Base-by-base conservation (phyloP, 2,888 invertebrate genomes). In the Protonemura montana region DNA sequence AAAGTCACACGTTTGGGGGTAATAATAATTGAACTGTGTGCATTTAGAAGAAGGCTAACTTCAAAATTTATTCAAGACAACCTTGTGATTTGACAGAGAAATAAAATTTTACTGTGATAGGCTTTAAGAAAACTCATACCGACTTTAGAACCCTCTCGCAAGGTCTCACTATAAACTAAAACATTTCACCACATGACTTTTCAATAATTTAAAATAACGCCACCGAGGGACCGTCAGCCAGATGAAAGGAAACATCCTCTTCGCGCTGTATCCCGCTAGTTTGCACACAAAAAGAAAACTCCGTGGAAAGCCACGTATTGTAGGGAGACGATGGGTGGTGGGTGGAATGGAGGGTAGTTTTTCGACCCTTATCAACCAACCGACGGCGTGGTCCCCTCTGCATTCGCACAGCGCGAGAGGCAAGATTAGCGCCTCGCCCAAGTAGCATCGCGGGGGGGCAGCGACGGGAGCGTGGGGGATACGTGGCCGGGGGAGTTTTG, bases 351-450 rank as follows among this genome's bases (percentile, higher is more conserved):
- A 59, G 59, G 84, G 84, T 84, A 84, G 84, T 84, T 84, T 35
- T 78, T 81, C 81, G 81, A 81, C 81, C 81, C 81, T 81, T 81
- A 81, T 81, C 81, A 81, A 81, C 28, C 81, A 78, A 78, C 81
- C 81, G 28, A n/a, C 81, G 29, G 26, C 28, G 28, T 27, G 21
- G 81, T 81, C 84, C 84, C 76, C 59, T 29, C 28, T 28, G 84
- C 76, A 59, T 42, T 84, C 84, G 21, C 82, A 16, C 41, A n/a
- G 13, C 7, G 82, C 82, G 82, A 83, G n/a, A n/a, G n/a, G n/a
- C 41, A 76, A 84, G 84, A 84, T 84, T 84, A 84, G 84, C 84
- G 59, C 84, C 84, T 84, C 76, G 29, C 82, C 21, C 25, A 28
- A 78, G 81, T 30, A 27, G 29, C 59, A 28, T 30, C 81, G 21